Evolutionary conservation across 2,888 invertebrate species (phyloP).

Genomic region (Loripinus fragilis): DNA sequence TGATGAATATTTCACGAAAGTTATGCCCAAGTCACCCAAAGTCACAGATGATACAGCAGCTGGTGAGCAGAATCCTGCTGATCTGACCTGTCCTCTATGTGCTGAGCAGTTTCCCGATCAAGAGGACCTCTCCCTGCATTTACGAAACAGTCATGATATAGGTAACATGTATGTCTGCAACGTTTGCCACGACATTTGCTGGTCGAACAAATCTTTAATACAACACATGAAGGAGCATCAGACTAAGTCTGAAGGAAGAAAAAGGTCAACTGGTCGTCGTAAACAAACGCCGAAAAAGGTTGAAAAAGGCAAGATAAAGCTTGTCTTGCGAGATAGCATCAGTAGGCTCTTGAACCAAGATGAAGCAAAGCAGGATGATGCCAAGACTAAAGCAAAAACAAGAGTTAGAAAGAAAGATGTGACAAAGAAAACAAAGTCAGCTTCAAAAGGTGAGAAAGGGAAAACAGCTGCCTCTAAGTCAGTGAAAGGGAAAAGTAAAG

Average conservation of each 20-base stretch:
- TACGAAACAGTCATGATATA: slow-evolving; percentile 56
- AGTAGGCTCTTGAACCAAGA: background rate
- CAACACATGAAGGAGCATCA: slow-evolving; percentile 40
- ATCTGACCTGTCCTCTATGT: slow-evolving; percentile 48
- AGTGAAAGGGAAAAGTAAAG: background rate
- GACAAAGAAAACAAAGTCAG: background rate
- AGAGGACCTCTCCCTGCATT: slow-evolving; percentile 38
- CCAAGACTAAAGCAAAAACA: background rate
- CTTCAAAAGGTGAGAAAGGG: slow-evolving; percentile 13
- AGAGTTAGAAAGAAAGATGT: background rate
- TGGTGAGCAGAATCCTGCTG: background rate
- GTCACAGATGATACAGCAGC: background rate
- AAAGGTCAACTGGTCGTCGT: slow-evolving; percentile 20
- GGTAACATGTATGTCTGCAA: slow-evolving; percentile 62
- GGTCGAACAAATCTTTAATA: slow-evolving; percentile 51
- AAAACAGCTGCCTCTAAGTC: background rate
- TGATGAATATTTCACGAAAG: background rate
- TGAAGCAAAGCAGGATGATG: background rate
- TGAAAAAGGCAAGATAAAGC: background rate
- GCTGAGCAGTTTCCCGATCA: slow-evolving; percentile 41
- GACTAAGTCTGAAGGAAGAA: background rate
- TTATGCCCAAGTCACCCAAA: background rate
- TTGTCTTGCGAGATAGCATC: background rate
- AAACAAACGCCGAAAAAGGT: slow-evolving; percentile 37
- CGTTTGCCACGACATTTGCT: slow-evolving; percentile 58